Evolutionary conservation across 1,140 invertebrate genomes (phyloP), one percentile per base, ranked within the genome.

Genomic region (Macrosteles quadrilineatus): DNA sequence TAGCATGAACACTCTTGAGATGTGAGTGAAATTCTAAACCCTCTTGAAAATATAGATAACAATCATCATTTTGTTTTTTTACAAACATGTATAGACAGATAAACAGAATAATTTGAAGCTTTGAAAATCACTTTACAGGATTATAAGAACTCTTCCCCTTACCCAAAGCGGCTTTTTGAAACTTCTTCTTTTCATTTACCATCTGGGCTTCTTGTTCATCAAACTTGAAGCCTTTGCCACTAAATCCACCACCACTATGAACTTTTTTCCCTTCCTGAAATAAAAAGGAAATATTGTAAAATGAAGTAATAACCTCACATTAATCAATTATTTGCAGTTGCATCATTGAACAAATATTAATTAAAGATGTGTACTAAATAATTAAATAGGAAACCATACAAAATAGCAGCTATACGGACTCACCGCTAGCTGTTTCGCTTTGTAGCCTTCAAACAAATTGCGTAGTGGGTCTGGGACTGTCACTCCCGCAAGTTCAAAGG

Each of bases 191-290:
- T 75, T 99, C 96, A 74, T 95, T 95, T 0, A 91, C 93, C 45
- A 96, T 88, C 70, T 97, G 93, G 0, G 97, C 97, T 82, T 99
- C 98, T 3, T 92, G 93, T 80, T 99, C 97, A 80, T 99, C 98
- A 81, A 99, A 99, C 80, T 99, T 99, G 81, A 98, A 99, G 17
- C 97, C 97, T 85, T 98, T 98, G 0, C 97, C 97, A 77, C 94
- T 95, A 78, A 98, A 99, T 2, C 97, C 97, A 65, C 94, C 94
- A 0, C 94, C 93, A 0, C 89, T 91, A 75, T 97, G 95, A 3
- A 99, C 93, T 76, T 93, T 95, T 78, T 98, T 98, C 1, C 91
- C 91, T 78, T 89, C 87, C 83, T 80, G 45, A 77, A 74, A 72
- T 68, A 66, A 67, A 17, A 12, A 62, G 36, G 67, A n/a, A 19